Evolutionary conservation across 2,113 vertebrate genomes (phyloP).

Genomic region (Anas platyrhynchos): DNA sequence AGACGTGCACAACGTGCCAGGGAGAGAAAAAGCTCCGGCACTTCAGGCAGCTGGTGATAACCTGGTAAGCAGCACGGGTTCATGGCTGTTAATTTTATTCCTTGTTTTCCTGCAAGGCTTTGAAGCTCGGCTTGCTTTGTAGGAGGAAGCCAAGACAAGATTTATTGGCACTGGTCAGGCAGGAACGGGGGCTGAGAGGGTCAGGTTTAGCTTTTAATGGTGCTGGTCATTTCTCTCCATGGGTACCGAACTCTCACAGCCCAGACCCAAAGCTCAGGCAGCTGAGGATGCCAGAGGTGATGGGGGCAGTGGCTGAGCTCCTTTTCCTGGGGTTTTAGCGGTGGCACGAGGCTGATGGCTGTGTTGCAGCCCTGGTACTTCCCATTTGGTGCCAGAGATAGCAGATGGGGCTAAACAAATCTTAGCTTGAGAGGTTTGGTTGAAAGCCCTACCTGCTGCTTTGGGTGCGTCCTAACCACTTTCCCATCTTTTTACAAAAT

Average conservation of each 20-base stretch:
- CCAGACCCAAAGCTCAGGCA: rapidly evolving
- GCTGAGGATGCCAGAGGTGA: background rate
- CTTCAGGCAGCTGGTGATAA: constrained; percentile 78
- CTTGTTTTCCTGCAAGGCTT: background rate
- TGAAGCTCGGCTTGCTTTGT: background rate
- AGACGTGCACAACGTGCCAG: constrained; percentile 69
- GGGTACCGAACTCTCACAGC: rapidly evolving
- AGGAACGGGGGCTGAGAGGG: background rate
- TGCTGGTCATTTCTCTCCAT: no score
- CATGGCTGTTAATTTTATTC: background rate
- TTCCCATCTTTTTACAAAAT: background rate
- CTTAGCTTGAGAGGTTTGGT: background rate
- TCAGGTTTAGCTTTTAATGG: background rate
- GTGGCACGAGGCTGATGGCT: background rate
- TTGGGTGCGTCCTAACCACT: background rate
- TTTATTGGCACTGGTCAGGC: background rate
- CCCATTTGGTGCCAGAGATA: background rate
- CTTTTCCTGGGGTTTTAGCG: background rate
- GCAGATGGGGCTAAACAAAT: background rate
- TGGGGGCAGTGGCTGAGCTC: background rate
- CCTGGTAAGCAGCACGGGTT: constrained; percentile 51
- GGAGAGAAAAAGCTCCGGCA: constrained; percentile 78
- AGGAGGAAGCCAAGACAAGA: background rate
- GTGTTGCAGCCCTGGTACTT: rapidly evolving
- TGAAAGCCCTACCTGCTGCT: background rate